Percentiles rank a stretch among this genome's conserved stretches.
These are phyloP conservation scores for Acheta domesticus DNA, from an alignment of 2,888 invertebrate species.

Conservation along the genomic window DNA sequence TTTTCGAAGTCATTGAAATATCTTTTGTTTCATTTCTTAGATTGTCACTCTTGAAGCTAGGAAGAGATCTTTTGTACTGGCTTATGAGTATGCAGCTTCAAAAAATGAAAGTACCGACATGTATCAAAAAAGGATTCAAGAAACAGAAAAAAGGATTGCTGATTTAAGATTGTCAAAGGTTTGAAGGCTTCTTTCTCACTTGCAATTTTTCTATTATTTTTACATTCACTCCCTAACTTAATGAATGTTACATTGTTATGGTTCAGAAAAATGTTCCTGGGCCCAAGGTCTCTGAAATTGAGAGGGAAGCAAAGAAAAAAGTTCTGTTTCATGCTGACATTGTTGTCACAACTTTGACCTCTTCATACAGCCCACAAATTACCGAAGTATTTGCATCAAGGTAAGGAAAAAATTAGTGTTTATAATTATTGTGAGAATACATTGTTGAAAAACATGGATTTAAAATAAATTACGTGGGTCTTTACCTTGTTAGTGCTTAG, in stretches of 20 bases:
- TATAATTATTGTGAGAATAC: neutral
- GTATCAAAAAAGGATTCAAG: neutral
- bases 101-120: neutral
- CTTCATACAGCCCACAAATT: conserved; percentile 47
- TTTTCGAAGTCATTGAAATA: too few relatives aligned
- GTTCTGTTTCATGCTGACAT: conserved; percentile 61
- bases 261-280: neutral
- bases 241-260: too few relatives aligned
- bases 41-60: conserved; percentile 22
- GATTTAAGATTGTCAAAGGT: neutral
- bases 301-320: conserved; percentile 42
- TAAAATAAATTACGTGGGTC: too few relatives aligned
- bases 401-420: conserved; percentile 19
- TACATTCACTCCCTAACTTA: too few relatives aligned
- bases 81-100: neutral
- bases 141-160: neutral
- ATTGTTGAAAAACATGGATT: too few relatives aligned
- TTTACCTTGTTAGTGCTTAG: too few relatives aligned
- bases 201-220: neutral
- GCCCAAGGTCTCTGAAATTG: conserved; percentile 20
- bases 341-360: conserved; percentile 68
- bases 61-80: neutral
- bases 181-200: neutral
- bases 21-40: neutral
- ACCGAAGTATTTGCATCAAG: conserved; percentile 42